These are phyloP conservation scores for Anser cygnoides DNA, from an alignment of 2,113 vertebrate genomes.

Conservation along the genomic window DNA sequence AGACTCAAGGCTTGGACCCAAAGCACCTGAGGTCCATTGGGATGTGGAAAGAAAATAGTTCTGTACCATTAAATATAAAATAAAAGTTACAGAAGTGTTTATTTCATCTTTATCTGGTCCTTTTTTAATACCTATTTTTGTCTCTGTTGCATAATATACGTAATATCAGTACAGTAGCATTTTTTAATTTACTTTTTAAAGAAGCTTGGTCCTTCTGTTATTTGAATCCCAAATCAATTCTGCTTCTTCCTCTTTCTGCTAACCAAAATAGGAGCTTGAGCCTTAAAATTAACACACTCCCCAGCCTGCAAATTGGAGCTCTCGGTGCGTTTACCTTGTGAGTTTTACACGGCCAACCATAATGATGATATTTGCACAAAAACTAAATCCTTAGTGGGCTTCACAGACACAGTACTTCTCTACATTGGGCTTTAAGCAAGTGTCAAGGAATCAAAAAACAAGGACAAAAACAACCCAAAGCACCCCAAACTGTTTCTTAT, in stretches of 20 bases:
- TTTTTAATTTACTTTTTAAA: not conserved
- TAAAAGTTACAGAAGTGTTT: not conserved
- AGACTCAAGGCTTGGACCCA: not conserved
- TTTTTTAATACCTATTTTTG: not conserved
- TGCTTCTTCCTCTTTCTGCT: not conserved
- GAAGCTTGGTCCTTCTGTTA: not conserved
- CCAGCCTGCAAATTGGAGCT: not conserved
- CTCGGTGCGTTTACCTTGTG: not conserved
- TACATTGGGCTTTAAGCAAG: not conserved
- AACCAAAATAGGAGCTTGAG: not conserved
- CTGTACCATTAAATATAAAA: not conserved
- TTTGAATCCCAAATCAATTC: not conserved
- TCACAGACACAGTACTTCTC: not conserved
- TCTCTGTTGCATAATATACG: not conserved
- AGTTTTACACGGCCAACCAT: not conserved
- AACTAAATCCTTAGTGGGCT: not conserved
- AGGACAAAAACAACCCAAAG: not conserved
- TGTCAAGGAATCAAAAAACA: not conserved
- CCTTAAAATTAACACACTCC: not conserved
- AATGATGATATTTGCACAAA: not conserved
- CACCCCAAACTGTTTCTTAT: not conserved
- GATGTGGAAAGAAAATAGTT: not conserved
- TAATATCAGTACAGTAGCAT: not conserved
- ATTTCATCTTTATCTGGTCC: not conserved
- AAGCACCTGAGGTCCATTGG: not conserved